Evolutionary conservation across 1,140 invertebrate genomes (phyloP).

Genomic region (Uloborus diversus): DNA sequence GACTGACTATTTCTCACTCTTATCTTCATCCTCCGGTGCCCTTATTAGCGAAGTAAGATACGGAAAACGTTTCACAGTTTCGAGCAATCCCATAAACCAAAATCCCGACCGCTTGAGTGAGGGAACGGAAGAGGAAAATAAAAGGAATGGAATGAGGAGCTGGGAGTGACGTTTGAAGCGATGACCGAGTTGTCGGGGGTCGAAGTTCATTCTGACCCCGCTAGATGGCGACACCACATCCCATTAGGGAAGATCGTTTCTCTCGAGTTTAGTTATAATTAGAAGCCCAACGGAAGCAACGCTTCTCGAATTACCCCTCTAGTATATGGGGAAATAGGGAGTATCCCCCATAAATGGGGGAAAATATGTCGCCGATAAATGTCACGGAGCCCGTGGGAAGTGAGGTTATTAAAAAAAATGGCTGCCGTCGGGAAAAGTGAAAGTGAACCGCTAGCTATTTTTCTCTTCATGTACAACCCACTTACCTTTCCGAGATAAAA

Average conservation of each 20-base stretch:
- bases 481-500: slow-evolving; percentile 40
- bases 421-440: slow-evolving; percentile 17
- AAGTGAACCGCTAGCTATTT: slow-evolving; percentile 36
- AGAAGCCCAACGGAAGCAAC: slow-evolving; percentile 42
- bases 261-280: slow-evolving; percentile 32
- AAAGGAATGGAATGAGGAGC: not conserved
- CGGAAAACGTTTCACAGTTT: too few relatives aligned
- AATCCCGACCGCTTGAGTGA: too few relatives aligned
- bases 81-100: too few relatives aligned
- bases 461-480: not conserved
- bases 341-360: slow-evolving; percentile 5
- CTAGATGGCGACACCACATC: slow-evolving; percentile 48
- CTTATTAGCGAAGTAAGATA: too few relatives aligned
- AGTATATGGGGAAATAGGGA: not conserved
- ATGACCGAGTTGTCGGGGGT: not conserved
- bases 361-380: slow-evolving; percentile 50
- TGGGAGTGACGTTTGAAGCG: slow-evolving; percentile 21
- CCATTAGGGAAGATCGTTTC: slow-evolving; percentile 19
- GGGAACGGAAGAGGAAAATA: too few relatives aligned
- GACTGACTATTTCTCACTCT: too few relatives aligned
- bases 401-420: slow-evolving; percentile 47
- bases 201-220: slow-evolving; percentile 24
- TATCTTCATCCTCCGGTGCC: too few relatives aligned
- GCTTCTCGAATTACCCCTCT: slow-evolving; percentile 17
- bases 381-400: slow-evolving; percentile 50